Base-by-base conservation (phyloP, 1,140 invertebrate species). In the Magallana gigas region DNA sequence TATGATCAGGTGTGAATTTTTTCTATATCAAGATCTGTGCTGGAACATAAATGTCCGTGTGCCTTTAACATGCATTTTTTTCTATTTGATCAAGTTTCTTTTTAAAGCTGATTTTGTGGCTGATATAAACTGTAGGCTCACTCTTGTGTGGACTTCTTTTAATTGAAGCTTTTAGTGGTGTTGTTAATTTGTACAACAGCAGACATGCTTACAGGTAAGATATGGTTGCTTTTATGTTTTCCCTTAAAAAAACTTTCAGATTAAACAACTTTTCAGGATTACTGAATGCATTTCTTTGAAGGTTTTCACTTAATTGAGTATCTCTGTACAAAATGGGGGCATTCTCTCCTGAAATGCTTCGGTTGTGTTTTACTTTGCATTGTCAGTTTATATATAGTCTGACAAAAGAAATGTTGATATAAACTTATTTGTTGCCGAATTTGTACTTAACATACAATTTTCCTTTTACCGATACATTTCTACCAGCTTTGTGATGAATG, bases 121-220 rank as follows among this genome's bases (percentile, higher is more conserved):
- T 12, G 68, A 76, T 76, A 76, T n/a, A 71, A 9, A 71, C 3
- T 48, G 36, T 7, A 76, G 68, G 29, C 68, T 12, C 23, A 23
- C 68, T 76, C 68, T 76, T 36, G 6, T 76, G 68, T 76, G 68
- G 23, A 76, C 68, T 76, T 76, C 68, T 76, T 76, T 76, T 62
- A 12, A 62, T n/a, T 62, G 5, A 36, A 36, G 68, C 68, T 29
- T 18, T 76, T 36, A 29, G 68, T 29, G 23, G 23, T 76, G 68
- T 76, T 36, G 60, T 64, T 7, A 76, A 76, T 76, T 76, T 76
- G 68, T 76, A 48, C 18, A 76, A 29, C 23, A 29, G 8, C 14
- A 29, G 23, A 29, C 68, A 76, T 76, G 68, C 23, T 12, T 12
- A 8, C 18, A 76, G 68, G 68, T 76, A 76, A 29, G 68, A 11